A percentile compares a stretch with the other conserved stretches of the same genome.
Evolutionary conservation across 1,140 invertebrate genomes (phyloP).

Genomic region (Anagrus nilaparvatae): DNA sequence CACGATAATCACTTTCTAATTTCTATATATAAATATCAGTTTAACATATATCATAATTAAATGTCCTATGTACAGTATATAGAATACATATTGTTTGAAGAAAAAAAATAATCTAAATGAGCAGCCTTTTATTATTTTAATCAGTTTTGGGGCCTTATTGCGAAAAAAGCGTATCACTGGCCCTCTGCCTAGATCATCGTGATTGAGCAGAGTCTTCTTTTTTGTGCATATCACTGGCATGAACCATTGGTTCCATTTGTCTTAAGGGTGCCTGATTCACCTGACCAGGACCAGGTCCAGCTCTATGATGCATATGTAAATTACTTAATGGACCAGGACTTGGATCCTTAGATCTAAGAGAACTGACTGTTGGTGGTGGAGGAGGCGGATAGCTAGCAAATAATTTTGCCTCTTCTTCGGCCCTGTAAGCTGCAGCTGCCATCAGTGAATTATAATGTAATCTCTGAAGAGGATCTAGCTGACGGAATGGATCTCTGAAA

Average conservation of each 20-base stretch:
- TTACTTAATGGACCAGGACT: constrained; percentile 46
- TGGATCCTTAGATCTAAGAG: constrained; percentile 48
- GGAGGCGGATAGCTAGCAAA: constrained; percentile 53
- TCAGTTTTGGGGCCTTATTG: too few relatives aligned
- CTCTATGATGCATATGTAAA: constrained; percentile 40
- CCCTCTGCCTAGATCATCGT: constrained; percentile 34
- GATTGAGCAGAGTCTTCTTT: constrained; percentile 41
- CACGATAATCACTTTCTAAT: too few relatives aligned
- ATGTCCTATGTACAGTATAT: too few relatives aligned
- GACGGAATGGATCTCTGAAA: constrained; percentile 56
- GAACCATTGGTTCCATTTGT: constrained; percentile 29
- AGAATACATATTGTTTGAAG: too few relatives aligned
- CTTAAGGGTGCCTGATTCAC: constrained; percentile 16
- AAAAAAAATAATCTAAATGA: too few relatives aligned
- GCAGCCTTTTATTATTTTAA: too few relatives aligned
- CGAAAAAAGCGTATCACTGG: neutral
- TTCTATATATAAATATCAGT: too few relatives aligned
- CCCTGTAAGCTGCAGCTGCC: constrained; percentile 55
- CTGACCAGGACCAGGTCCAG: constrained; percentile 34
- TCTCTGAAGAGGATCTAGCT: constrained; percentile 53
- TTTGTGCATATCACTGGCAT: constrained; percentile 40
- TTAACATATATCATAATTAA: too few relatives aligned
- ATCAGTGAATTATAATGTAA: constrained; percentile 62
- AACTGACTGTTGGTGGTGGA: constrained; percentile 43
- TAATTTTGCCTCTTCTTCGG: constrained; percentile 63